Conservation (phyloP, 2,888 invertebrate species). For the Vesta saturnalis region DNA sequence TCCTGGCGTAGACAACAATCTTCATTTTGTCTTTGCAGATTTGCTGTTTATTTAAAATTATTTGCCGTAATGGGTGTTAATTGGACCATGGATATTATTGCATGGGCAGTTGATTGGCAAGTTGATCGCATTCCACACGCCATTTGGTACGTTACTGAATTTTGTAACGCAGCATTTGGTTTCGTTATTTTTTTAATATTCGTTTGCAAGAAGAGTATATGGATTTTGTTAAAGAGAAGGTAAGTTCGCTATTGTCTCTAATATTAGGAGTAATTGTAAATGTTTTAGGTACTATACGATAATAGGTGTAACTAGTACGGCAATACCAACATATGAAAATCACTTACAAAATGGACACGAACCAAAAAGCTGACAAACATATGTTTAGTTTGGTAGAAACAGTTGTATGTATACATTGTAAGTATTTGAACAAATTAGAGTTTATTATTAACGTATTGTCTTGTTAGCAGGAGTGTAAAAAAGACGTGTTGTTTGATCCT, state of each 20-base stretch:
- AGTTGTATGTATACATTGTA: too few species aligned
- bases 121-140: conserved; percentile 6
- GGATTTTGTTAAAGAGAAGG: conserved; percentile 4
- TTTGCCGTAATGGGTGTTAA: conserved; percentile 8
- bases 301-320: not conserved
- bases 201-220: conserved; percentile 12
- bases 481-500: too few species aligned
- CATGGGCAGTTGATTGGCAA: conserved; percentile 5
- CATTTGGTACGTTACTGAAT: conserved; percentile 17
- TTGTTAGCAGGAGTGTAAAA: too few species aligned
- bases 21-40: not conserved
- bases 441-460: too few species aligned
- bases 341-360: not conserved
- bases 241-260: not conserved
- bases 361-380: not conserved
- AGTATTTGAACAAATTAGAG: too few species aligned
- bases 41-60: conserved; percentile 4
- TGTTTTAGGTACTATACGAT: not conserved
- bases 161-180: conserved; percentile 16
- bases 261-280: not conserved
- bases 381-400: not conserved
- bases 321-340: not conserved
- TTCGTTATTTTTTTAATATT: conserved; percentile 15
- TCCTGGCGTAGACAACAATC: not conserved
- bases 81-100: conserved; percentile 10